phyloP scores from a whole-genome alignment of 2,888 invertebrate species.

The Latrodectus elegans region DNA sequence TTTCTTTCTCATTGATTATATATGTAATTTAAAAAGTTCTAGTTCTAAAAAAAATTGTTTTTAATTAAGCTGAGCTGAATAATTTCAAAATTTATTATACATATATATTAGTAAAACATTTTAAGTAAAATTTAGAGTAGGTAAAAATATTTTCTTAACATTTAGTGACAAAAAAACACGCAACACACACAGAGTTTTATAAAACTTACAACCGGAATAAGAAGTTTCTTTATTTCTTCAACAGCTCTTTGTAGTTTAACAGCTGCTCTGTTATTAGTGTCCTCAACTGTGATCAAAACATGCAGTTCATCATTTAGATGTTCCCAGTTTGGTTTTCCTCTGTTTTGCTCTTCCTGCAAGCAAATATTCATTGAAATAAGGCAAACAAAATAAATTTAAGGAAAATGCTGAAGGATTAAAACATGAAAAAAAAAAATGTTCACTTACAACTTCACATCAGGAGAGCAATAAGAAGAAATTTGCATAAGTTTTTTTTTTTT shows the following conservation, averaged over 20 bases:
- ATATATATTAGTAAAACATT: too few species aligned
- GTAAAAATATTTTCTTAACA: background rate
- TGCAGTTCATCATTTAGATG: constrained; percentile 99
- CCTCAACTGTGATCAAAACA: constrained; percentile 98
- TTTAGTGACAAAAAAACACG: background rate
- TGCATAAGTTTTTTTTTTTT: background rate
- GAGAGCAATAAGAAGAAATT: background rate
- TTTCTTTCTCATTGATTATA: too few species aligned
- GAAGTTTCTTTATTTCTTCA: constrained; percentile 97
- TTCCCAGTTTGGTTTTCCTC: constrained; percentile 99
- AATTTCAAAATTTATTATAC: too few species aligned
- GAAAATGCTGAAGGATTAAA: background rate
- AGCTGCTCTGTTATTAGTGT: constrained; percentile 96
- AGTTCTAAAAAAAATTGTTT: too few species aligned
- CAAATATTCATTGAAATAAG: background rate
- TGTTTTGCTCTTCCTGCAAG: constrained; percentile 95
- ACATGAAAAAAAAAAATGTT: background rate
- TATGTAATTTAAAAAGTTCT: too few species aligned
- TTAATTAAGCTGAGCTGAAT: too few species aligned
- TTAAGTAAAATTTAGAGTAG: background rate
- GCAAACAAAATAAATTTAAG: background rate
- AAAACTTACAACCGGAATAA: constrained; percentile 88
- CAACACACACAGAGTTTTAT: background rate
- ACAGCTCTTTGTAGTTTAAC: constrained; percentile 95
- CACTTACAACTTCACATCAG: background rate